These are phyloP conservation scores for Thymelicus sylvestris DNA, from an alignment of 2,888 invertebrate species.

Conservation along the genomic window DNA sequence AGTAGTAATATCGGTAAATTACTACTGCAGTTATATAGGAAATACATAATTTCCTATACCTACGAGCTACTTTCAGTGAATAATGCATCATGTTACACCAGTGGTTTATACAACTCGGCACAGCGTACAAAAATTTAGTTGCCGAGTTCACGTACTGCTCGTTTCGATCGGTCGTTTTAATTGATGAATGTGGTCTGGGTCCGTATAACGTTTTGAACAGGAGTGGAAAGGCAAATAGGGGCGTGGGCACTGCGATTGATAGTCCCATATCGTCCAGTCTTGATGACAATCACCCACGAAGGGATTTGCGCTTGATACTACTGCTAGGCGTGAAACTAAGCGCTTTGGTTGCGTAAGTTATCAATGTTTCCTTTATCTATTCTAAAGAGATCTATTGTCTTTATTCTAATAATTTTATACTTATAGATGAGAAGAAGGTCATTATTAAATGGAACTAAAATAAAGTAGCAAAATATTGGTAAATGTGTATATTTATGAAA, in stretches of 20 bases:
- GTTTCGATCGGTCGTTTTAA: constrained; percentile 32
- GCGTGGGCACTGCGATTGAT: constrained; percentile 23
- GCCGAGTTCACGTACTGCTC: constrained; percentile 16
- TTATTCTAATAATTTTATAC: too few relatives aligned
- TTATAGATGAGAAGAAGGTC: too few relatives aligned
- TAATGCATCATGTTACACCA: too few relatives aligned
- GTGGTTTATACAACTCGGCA: too few relatives aligned
- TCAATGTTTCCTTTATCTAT: not conserved
- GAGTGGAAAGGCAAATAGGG: constrained; percentile 33
- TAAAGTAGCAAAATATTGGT: too few relatives aligned
- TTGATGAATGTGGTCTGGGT: constrained; percentile 28
- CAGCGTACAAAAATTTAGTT: constrained; percentile 20
- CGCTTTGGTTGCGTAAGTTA: not conserved
- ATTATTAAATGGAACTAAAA: too few relatives aligned
- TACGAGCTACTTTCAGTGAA: too few relatives aligned
- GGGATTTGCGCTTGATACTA: constrained; percentile 9
- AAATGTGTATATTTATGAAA: too few relatives aligned
- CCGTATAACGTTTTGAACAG: constrained; percentile 24
- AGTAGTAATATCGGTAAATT: too few relatives aligned
- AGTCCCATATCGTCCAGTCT: constrained; percentile 24
- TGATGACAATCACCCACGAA: constrained; percentile 22
- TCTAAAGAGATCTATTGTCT: too few relatives aligned
- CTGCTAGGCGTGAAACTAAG: not conserved
- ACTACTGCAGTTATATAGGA: too few relatives aligned
- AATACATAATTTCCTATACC: too few relatives aligned